Evolutionary conservation across 2,797 vertebrate species (phyloP), one percentile per base, ranked within the genome.

Genomic region (Vultur gryphus): DNA sequence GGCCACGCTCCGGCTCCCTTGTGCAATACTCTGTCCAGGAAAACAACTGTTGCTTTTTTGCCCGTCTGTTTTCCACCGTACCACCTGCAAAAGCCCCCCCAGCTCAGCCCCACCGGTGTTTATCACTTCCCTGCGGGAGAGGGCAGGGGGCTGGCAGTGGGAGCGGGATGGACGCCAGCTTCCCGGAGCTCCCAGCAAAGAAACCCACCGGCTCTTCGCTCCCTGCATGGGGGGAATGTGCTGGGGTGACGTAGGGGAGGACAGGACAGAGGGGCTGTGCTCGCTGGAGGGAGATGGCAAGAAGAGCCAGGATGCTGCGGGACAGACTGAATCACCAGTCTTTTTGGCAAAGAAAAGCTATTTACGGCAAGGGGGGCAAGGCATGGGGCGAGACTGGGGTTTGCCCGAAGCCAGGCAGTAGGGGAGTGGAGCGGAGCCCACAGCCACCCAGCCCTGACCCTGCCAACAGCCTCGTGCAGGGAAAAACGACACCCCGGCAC

Each of bases 381-480:
- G 57, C 31, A 15, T 0, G 26, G 66, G n/a, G 23, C 0, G 7
- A 79, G 67, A 51, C 15, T 4, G 1, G 14, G 43, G 7, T 21
- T 49, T 80, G 67, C 46, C 84, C 8, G 2, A 29, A 39, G 65
- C 28, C 0, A 7, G 8, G 33, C 51, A 55, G 70, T 12, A 19
- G 52, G 5, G 7, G 76, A 86, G 59, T 0, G 13, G 67, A 62
- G 14, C 4, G 0, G 64, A 61, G 29, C 44, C 29, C 2, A 0
- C 25, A 29, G 29, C 24, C 2, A 0, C 66, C 31, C 64, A 64
- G 70, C 33, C 92, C 17, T 0, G 0, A 18, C 13, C 43, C 39
- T 76, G 91, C 69, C 88, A 79, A 20, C 0, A 14, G 43, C 77
- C 52, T 48, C 10, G 7, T 48, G 81, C 52, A 7, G 54, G 66